phyloP scores from a whole-genome alignment of 2,888 invertebrate genomes.

The Ecliptopera silaceata region DNA sequence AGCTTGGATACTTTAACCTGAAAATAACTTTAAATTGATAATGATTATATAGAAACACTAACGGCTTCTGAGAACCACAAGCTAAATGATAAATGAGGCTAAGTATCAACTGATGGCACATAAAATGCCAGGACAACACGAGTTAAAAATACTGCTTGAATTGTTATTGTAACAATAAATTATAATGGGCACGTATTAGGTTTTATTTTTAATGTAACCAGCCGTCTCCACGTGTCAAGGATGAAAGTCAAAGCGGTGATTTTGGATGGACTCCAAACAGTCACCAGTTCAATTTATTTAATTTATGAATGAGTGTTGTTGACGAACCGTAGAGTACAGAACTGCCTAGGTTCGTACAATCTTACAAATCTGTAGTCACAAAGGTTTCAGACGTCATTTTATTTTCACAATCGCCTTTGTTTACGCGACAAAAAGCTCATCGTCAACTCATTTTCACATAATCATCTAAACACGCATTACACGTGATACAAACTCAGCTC shows the following conservation, averaged over 20 bases:
- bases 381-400: slow-evolving; percentile 8
- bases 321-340: slow-evolving; percentile 21
- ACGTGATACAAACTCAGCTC: neutral
- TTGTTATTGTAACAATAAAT: neutral
- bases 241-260: slow-evolving; percentile 57
- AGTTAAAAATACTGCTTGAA: neutral
- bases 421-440: slow-evolving; percentile 2
- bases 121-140: neutral
- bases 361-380: neutral
- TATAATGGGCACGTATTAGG: neutral
- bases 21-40: slow-evolving; percentile 15
- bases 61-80: slow-evolving; percentile 16
- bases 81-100: slow-evolving; percentile 24
- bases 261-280: slow-evolving; percentile 56
- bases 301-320: slow-evolving; percentile 57
- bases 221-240: slow-evolving; percentile 55
- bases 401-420: slow-evolving; percentile 8
- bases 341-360: no score
- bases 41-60: slow-evolving; percentile 1
- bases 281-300: slow-evolving; percentile 48
- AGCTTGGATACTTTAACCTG: slow-evolving; percentile 13
- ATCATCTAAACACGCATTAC: slow-evolving; percentile 1
- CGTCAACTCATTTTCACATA: slow-evolving; percentile 7
- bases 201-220: slow-evolving; percentile 38
- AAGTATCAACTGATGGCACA: slow-evolving; percentile 7